These are phyloP conservation scores for Tenthredo notha DNA, from an alignment of 2,888 invertebrate genomes.

Conservation along the genomic window DNA sequence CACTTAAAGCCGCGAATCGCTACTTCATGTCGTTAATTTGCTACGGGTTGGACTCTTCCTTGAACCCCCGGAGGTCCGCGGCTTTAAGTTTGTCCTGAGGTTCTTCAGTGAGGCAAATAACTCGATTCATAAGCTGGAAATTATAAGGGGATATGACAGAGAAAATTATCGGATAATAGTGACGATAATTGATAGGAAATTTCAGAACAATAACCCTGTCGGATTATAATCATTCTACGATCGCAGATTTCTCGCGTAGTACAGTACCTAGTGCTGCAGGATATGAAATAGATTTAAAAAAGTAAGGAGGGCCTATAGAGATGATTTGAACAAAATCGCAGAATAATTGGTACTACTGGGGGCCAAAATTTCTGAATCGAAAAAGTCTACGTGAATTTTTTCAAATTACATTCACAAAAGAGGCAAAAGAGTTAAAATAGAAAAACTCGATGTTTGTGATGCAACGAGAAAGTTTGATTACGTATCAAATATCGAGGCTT, in stretches of 20 bases:
- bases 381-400: too few species aligned
- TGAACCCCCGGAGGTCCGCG: slow-evolving; percentile 7
- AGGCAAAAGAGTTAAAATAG: too few species aligned
- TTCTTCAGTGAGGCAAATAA: slow-evolving; percentile 1
- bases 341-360: too few species aligned
- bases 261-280: background rate
- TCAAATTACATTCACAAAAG: too few species aligned
- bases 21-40: slow-evolving; percentile 34
- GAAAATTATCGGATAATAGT: slow-evolving; percentile 6
- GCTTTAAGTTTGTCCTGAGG: slow-evolving; percentile 10
- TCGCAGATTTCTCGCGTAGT: background rate
- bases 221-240: background rate
- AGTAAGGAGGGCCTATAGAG: too few species aligned
- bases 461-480: too few species aligned
- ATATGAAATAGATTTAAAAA: too few species aligned
- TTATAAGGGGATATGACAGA: slow-evolving; percentile 1
- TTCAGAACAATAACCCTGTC: background rate
- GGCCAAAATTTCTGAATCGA: too few species aligned
- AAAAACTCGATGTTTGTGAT: too few species aligned
- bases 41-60: slow-evolving; percentile 1
- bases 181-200: background rate
- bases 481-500: too few species aligned
- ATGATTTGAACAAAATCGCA: too few species aligned
- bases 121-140: slow-evolving; percentile 25
- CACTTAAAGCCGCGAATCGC: slow-evolving; percentile 36